Evolutionary conservation across 35 echinoderm and acorn worm genomes (phyloP).

Genomic region (Diadema setosum): DNA sequence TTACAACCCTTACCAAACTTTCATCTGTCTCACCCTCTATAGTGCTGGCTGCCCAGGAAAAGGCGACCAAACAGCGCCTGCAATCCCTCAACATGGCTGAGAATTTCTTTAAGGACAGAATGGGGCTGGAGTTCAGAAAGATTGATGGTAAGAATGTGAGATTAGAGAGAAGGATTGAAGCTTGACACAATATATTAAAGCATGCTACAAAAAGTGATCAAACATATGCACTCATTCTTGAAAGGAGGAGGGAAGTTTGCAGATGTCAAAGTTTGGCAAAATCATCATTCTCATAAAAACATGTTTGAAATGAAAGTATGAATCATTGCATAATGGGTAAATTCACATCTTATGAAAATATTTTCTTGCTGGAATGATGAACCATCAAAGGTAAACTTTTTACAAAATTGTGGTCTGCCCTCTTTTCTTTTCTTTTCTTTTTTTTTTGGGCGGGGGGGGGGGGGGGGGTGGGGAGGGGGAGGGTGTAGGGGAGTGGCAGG

Average conservation of each 20-base stretch:
- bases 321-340: too few relatives aligned
- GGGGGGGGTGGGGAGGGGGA: too few relatives aligned
- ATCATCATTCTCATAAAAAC: background rate
- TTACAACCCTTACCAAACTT: too few relatives aligned
- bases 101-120: slow-evolving; percentile 60
- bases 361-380: too few relatives aligned
- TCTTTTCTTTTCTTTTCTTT: too few relatives aligned
- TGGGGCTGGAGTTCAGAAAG: slow-evolving; percentile 70
- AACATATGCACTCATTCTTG: background rate
- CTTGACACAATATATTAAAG: background rate
- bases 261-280: background rate
- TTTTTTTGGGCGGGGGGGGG: too few relatives aligned
- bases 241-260: background rate
- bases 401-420: too few relatives aligned
- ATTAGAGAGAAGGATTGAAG: background rate
- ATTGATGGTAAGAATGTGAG: slow-evolving; percentile 63
- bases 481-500: too few relatives aligned
- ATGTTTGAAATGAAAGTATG: too few relatives aligned
- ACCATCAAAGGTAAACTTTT: too few relatives aligned
- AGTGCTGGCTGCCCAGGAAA: slow-evolving; percentile 76
- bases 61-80: slow-evolving; percentile 55
- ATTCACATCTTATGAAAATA: too few relatives aligned
- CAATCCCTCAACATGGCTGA: slow-evolving; percentile 61
- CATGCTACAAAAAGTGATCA: background rate
- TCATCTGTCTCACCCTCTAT: too few relatives aligned